Evolutionary conservation across 2,888 invertebrate species (phyloP), one percentile per base, ranked within the genome.

Genomic region (Dione juno): DNA sequence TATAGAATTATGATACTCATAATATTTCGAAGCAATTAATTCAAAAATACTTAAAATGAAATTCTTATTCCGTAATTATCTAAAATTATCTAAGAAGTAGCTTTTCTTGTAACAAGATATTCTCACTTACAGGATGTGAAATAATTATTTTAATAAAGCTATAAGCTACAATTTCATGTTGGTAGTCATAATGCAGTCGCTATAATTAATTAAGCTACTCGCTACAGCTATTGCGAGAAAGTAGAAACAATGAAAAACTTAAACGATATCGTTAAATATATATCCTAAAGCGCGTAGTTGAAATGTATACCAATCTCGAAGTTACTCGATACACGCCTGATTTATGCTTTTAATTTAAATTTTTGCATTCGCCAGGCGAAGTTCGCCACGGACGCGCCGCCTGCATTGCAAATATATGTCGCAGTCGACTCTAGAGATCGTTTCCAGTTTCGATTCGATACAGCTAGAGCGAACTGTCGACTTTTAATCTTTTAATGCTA

Each of bases 261-360:
- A 75, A 77, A 71, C 74, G 68, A 76, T 77, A 77, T 70, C 72
- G 73, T 71, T 69, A 59, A 68, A 79, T 83, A 84, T 82, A 82
- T 81, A 82, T 83, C 80, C 82, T 75, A 81, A 81, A 83, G 83
- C 84, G 82, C 82, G 83, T 84, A 88, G 85, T 88, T 84, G 87
- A 87, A 91, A 90, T 88, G 88, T 84, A 89, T 87, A 88, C 89
- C 88, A 87, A 89, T 90, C 89, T 87, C 88, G 84, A 88, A 93
- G 85, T 92, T 90, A 88, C 90, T 91, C 93, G 91, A 93, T 92
- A 92, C 88, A 87, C 87, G 88, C 79, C 91, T 93, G 93, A 93
- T 93, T 93, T 93, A 93, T 93, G 93, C 87, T 93, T 93, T 93
- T 93, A 93, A 93, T 93, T 93, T 93, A 93, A 93, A 93, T 93